Evolutionary conservation across 2,113 vertebrate species (phyloP).

Genomic region (Poecilia latipinna): DNA sequence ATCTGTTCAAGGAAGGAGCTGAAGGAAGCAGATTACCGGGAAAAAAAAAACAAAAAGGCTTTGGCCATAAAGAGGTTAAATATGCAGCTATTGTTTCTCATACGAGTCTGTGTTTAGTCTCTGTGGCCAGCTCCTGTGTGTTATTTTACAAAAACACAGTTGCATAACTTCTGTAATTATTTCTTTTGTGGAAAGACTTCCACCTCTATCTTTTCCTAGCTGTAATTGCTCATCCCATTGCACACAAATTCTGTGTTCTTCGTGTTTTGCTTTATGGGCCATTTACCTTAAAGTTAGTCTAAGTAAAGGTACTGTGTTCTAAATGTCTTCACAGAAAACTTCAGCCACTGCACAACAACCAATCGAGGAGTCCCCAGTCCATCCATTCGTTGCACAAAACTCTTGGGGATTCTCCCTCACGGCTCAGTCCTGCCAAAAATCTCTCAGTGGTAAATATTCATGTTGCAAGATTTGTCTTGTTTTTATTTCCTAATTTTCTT

Average conservation of each 20-base stretch:
- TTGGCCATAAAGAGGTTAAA: conserved; percentile 60
- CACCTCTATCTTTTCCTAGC: conserved; percentile 11
- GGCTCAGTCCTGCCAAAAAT: conserved; percentile 81
- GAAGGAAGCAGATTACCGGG: conserved; percentile 79
- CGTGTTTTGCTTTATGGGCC: conserved; percentile 41
- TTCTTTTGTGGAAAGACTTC: conserved; percentile 26
- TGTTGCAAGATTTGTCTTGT: conserved; percentile 20
- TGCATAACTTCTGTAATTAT: conserved; percentile 17
- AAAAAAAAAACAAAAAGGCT: conserved; percentile 54
- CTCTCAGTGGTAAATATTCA: conserved; percentile 77
- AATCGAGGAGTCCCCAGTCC: conserved; percentile 78
- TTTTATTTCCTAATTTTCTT: conserved; percentile 9
- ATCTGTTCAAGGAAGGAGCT: conserved; percentile 74
- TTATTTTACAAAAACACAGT: conserved; percentile 26
- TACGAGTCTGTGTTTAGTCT: conserved; percentile 51
- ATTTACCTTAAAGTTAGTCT: conserved; percentile 27
- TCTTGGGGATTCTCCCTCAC: conserved; percentile 78
- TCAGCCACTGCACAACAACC: conserved; percentile 75
- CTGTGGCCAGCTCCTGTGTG: conserved; percentile 46
- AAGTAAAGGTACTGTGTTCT: conserved; percentile 54
- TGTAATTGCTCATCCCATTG: conserved; percentile 23
- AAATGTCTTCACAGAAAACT: conserved; percentile 79
- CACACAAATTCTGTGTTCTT: conserved; percentile 21
- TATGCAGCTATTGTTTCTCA: conserved; percentile 75
- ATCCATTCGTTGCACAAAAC: conserved; percentile 80